Evolutionary conservation across 2,113 vertebrate genomes (phyloP).

Genomic region (Bos taurus): DNA sequence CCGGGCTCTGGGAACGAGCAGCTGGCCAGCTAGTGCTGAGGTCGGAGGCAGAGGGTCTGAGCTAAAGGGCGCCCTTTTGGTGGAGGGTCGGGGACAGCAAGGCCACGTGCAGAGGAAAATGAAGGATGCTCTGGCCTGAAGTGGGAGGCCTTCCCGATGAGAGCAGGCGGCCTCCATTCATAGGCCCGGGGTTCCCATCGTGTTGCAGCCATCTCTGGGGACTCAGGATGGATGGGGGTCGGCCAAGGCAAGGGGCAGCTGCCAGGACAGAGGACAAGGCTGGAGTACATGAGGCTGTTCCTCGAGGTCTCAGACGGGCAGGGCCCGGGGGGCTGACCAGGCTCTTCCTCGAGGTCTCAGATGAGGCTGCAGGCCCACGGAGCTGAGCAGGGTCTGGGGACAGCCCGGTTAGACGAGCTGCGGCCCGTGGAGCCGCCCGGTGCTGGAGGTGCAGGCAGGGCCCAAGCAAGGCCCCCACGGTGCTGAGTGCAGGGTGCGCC

Average conservation of each 20-base stretch:
- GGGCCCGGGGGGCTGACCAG: too few relatives aligned
- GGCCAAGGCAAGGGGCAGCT: not conserved
- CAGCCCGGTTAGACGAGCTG: too few relatives aligned
- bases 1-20: not conserved
- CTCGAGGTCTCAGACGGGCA: too few relatives aligned
- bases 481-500: too few relatives aligned
- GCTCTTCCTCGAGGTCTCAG: too few relatives aligned
- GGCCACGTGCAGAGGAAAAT: not conserved
- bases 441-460: too few relatives aligned
- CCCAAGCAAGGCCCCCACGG: too few relatives aligned
- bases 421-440: too few relatives aligned
- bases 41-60: not conserved
- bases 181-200: too few relatives aligned
- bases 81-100: not conserved
- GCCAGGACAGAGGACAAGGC: not conserved
- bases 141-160: not conserved
- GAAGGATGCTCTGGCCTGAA: not conserved
- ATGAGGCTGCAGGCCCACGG: too few relatives aligned
- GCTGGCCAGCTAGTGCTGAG: not conserved
- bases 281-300: not conserved
- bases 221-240: not conserved
- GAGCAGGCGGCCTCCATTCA: not conserved
- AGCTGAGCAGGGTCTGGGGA: too few relatives aligned
- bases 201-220: not conserved
- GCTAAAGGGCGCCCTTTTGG: not conserved